Base-by-base conservation (phyloP, 2,888 invertebrate genomes). In the Gastrophysa polygoni region DNA sequence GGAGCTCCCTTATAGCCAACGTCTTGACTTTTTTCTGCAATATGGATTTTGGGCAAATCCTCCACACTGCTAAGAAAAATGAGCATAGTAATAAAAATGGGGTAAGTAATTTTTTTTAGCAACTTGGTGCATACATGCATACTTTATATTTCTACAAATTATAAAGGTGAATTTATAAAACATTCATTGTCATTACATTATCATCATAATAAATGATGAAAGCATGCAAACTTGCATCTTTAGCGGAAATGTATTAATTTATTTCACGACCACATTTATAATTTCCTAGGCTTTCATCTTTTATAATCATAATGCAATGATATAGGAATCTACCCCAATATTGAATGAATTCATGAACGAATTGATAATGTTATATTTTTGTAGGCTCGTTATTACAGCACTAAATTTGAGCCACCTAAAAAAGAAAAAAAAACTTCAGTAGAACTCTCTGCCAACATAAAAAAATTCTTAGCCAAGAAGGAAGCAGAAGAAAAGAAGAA, bases 381-480 rank as follows among this genome's bases (percentile, higher is more conserved):
- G 67, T 64, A 73, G 75, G 76, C 82, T 29, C 83, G 85, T 70
- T 92, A 86, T 76, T 94, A 93, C 76, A 90, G 88, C 74, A 91
- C 93, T 1, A 89, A 90, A 69, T 93, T 91, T 77, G 87, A 90
- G 66, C 91, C 94, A 1, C 92, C 93, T 0, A 93, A 93, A 77
- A 94, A 93, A 75, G 88, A 90, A 73, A 85, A 87, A 43, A 85
- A 87, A 34, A 89, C 90, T 72, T 86, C 88, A 57, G 87, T 85
- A 72, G 83, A 82, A 63, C 83, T 95, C 6, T 93, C 93, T 0
- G 87, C 85, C 1, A 93, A 93, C 71, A 91, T 95, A 54, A 90
- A 91, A 77, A 92, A 90, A 77, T 95, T 95, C 80, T 82, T 95
- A 16, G 91, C 89, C 0, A 89, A 89, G 71, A 91, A 91, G 75